Base-by-base conservation (phyloP, 2,113 vertebrate genomes). In the Bombycilla garrulus region DNA sequence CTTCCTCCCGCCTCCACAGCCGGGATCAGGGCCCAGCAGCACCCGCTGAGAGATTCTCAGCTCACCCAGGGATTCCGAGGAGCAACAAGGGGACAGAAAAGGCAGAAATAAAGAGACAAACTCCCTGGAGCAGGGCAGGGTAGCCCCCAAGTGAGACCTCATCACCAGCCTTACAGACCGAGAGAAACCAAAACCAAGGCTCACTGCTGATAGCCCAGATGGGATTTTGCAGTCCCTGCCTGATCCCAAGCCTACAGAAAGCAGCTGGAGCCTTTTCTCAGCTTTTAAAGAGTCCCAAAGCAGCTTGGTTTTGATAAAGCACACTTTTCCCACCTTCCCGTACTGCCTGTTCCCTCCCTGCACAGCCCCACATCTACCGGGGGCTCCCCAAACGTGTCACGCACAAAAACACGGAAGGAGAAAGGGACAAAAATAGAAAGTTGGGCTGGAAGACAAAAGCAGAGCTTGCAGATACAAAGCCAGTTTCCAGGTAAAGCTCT, bases 401-500 rank as follows among this genome's bases (percentile, higher is more conserved):
- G 35, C 45, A 24, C 0, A 0, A 13, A 47, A 40, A 7, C 50
- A 69, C 1, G 0, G 44, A 42, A 90, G 90, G 88, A 29, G 67
- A 47, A 77, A 66, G 72, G 71, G 85, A 94, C 82, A 78, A 58
- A 96, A 96, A 93, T 81, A 96, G 90, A 48, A 29, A 60, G 51
- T 8, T 28, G 67, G 71, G 85, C 92, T 66, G 60, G 38, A 20
- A 95, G 92, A 88, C 92, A 90, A 80, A 82, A 82, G 81, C 92
- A 77, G 79, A 76, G 94, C 95, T 94, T 48, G 88, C 76, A 50
- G 58, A 73, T 40, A 40, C 69, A 88, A 90, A 96, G 92, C 93
- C 92, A 86, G 88, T 94, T 96, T 95, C 94, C 96, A 97, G 96
- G 96, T 97, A 97, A 96, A 97, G 95, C 95, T 94, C 86, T 97